Evolutionary conservation across 2,797 vertebrate genomes (phyloP).

Genomic region (Scarus forsteni): DNA sequence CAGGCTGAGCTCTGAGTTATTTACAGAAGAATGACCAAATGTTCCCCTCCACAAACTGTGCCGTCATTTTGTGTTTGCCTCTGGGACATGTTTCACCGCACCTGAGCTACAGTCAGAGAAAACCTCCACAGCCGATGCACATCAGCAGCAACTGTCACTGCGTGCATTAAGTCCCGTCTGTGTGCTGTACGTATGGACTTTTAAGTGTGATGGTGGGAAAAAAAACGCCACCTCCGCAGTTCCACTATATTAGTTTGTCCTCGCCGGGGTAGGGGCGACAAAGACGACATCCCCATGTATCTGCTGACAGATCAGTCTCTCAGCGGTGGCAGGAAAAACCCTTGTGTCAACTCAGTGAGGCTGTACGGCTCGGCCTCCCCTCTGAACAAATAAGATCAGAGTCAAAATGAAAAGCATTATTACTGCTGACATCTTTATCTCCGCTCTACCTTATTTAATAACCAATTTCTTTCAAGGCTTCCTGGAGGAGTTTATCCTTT

Average conservation of each 20-base stretch:
- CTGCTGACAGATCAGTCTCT: constrained; percentile 75
- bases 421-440: constrained; percentile 80
- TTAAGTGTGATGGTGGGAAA: constrained; percentile 29
- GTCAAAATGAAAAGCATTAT: constrained; percentile 80
- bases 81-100: constrained; percentile 16
- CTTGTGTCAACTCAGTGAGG: constrained; percentile 65
- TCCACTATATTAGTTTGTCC: constrained; percentile 68
- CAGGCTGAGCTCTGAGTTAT: constrained; percentile 21
- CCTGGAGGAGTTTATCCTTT: constrained; percentile 70
- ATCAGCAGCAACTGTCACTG: constrained; percentile 13
- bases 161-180: constrained; percentile 4
- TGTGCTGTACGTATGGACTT: constrained; percentile 24
- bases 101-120: constrained; percentile 13
- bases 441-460: constrained; percentile 76
- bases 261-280: constrained; percentile 52
- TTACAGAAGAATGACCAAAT: constrained; percentile 30
- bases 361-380: constrained; percentile 54
- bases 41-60: constrained; percentile 19
- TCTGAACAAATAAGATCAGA: constrained; percentile 79
- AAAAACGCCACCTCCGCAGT: constrained; percentile 66
- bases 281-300: constrained; percentile 48
- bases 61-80: constrained; percentile 31
- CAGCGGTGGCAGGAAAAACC: constrained; percentile 47
- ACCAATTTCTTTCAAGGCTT: constrained; percentile 72
- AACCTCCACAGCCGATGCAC: constrained; percentile 12